Evolutionary conservation across 2,797 vertebrate genomes (phyloP), one percentile per base, ranked within the genome.

Genomic region (Macropus fuliginosus): DNA sequence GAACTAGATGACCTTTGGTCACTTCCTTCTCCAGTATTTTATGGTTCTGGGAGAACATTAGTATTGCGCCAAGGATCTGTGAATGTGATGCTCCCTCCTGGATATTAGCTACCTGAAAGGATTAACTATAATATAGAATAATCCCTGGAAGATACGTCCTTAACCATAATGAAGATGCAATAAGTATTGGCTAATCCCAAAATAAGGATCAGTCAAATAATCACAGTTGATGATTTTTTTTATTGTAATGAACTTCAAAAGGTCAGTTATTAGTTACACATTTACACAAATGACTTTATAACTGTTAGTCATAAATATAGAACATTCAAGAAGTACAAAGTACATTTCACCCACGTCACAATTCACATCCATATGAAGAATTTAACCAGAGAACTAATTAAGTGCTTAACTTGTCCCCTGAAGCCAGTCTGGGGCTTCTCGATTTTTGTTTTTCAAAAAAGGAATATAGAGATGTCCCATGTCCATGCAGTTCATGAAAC

Each of bases 221-320:
- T 97, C 98, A 97, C 96, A 98, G 97, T 96, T 97, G 98, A 97
- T 97, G 97, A 98, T 96, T 96, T 93, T 93, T 97, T 99, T 99
- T 99, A 99, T 99, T 99, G 98, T 98, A 98, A 98, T 98, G 98
- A 98, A 98, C 98, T 98, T 97, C 98, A 98, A 98, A 98, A 98
- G 99, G 98, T 98, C 98, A 98, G 96, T 99, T 98, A 98, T 98
- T 98, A 98, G 98, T 98, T 98, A 98, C 97, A 99, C 98, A 98
- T 98, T 98, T 98, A 98, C 98, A 98, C 98, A 96, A 98, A 98
- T 74, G 95, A 98, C 98, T 97, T 93, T 95, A 97, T 97, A 97
- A 97, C 96, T 97, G 98, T 98, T 99, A 99, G 98, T 98, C 98
- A 98, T 97, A 98, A 98, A 98, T 98, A 98, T 98, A 98, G 98